Evolutionary conservation across 2,113 vertebrate genomes (phyloP).

Genomic region (Cariama cristata): DNA sequence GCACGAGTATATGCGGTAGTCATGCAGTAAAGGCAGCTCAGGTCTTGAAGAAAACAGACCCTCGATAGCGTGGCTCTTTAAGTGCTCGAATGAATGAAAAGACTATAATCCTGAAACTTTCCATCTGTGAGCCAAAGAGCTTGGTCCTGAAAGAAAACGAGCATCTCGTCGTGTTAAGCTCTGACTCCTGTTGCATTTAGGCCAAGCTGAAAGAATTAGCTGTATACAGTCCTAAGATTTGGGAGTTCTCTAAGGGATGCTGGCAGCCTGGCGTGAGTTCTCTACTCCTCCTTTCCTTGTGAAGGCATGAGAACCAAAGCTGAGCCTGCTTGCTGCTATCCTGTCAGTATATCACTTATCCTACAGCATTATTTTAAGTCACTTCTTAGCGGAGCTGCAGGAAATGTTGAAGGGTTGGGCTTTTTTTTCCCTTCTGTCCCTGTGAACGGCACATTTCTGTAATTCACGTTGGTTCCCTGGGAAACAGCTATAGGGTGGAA

Average conservation of each 20-base stretch:
- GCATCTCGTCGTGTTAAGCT: fast-evolving
- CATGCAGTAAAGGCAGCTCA: background rate
- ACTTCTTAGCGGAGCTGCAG: background rate
- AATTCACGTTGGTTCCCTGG: background rate
- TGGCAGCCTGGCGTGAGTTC: background rate
- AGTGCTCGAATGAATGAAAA: background rate
- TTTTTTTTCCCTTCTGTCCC: background rate
- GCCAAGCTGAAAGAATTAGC: background rate
- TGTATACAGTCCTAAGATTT: background rate
- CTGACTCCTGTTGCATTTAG: background rate
- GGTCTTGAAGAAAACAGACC: background rate
- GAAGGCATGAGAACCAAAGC: background rate
- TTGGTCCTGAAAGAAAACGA: background rate
- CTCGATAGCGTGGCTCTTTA: background rate
- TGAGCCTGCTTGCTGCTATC: background rate
- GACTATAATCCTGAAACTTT: background rate
- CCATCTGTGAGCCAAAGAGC: background rate
- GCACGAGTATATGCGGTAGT: background rate
- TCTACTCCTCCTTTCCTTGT: background rate
- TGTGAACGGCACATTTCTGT: background rate
- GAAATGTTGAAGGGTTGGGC: background rate
- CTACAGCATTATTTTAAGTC: background rate
- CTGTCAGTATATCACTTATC: background rate
- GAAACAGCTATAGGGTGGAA: background rate
- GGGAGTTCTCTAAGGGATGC: background rate